phyloP scores from a whole-genome alignment of 2,113 vertebrate genomes.

The Antechinus stuartii region DNA sequence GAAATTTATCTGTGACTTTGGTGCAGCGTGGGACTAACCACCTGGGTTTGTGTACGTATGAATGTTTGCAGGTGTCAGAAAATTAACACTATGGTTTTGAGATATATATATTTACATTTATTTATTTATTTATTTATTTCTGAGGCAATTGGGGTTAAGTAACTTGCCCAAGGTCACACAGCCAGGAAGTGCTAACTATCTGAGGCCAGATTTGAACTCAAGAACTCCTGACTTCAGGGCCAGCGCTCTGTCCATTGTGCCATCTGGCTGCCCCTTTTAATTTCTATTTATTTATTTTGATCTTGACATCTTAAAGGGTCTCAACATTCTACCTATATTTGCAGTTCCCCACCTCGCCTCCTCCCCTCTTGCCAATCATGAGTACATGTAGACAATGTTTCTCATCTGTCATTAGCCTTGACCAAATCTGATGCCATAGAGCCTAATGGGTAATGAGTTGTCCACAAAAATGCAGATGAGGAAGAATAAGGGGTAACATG shows the following conservation, averaged over 20 bases:
- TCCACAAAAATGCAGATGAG: background rate
- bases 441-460: background rate
- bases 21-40: background rate
- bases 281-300: too few species aligned
- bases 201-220: too few species aligned
- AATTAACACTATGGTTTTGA: background rate
- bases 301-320: background rate
- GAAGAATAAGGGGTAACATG: background rate
- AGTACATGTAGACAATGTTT: slow-evolving; percentile 23
- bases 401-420: slow-evolving; percentile 31
- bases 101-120: too few species aligned
- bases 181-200: too few species aligned
- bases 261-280: too few species aligned
- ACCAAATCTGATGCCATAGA: slow-evolving; percentile 34
- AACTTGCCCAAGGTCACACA: too few species aligned
- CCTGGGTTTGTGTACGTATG: background rate
- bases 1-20: background rate
- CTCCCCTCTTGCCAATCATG: background rate
- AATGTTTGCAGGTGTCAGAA: background rate
- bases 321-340: background rate
- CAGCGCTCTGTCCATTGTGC: too few species aligned
- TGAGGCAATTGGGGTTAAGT: too few species aligned
- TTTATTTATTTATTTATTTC: too few species aligned
- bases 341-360: background rate
- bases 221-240: too few species aligned